A percentile compares a stretch with the other conserved stretches of the same genome.
phyloP scores from a whole-genome alignment of 1,140 invertebrate genomes.

The Anadara kagoshimensis region DNA sequence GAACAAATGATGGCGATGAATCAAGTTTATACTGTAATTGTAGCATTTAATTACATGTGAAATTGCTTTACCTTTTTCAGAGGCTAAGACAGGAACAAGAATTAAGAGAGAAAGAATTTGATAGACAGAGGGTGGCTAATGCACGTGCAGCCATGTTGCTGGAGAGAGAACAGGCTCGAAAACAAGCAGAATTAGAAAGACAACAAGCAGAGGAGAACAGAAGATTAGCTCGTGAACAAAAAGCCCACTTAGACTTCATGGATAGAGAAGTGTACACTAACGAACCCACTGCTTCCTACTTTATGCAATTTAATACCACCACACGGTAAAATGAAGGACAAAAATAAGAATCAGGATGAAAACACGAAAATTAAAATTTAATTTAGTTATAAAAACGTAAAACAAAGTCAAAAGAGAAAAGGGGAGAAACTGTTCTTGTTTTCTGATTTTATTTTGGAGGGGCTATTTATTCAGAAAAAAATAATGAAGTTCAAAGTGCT shows the following conservation, averaged over 20 bases:
- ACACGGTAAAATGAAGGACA: slow-evolving; percentile 77
- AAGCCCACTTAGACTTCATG: slow-evolving; percentile 78
- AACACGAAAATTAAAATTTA: no score
- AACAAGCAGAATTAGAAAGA: slow-evolving; percentile 75
- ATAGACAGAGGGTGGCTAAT: slow-evolving; percentile 72
- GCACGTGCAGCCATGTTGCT: slow-evolving; percentile 75
- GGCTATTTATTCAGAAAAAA: no score
- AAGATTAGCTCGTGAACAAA: slow-evolving; percentile 80
- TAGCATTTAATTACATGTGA: neutral
- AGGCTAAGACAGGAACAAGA: slow-evolving; percentile 68
- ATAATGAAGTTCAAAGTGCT: no score
- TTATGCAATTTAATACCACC: slow-evolving; percentile 85
- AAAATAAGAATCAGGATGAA: no score
- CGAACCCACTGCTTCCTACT: slow-evolving; percentile 81
- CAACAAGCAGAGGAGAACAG: slow-evolving; percentile 80
- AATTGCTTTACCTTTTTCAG: slow-evolving; percentile 48
- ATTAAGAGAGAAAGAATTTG: slow-evolving; percentile 78
- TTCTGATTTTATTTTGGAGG: no score
- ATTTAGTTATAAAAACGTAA: no score
- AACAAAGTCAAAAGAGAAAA: no score
- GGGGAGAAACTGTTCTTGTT: no score
- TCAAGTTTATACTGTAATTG: no score
- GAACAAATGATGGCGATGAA: no score
- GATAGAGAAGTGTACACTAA: slow-evolving; percentile 81
- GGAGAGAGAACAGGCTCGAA: slow-evolving; percentile 74